These are phyloP conservation scores for Chelonoidis abingdonii DNA, from an alignment of 2,113 vertebrate species.

Conservation along the genomic window DNA sequence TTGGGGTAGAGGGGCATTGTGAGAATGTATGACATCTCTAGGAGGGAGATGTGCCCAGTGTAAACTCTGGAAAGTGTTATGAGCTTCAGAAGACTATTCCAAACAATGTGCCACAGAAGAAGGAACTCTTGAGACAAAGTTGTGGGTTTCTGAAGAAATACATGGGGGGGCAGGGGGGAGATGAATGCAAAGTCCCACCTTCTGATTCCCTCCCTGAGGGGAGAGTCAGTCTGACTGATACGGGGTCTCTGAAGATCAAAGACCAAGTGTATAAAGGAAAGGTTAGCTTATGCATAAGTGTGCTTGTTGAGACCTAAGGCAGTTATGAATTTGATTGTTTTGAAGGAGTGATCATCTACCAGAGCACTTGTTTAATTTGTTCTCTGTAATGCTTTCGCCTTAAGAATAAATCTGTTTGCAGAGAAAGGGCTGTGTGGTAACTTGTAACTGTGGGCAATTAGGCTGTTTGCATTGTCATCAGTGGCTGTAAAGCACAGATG, in stretches of 20 bases:
- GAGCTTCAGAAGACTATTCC: neutral
- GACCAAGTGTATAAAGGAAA: neutral
- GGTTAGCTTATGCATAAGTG: neutral
- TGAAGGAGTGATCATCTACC: neutral
- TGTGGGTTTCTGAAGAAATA: neutral
- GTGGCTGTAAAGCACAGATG: neutral
- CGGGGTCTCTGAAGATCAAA: neutral
- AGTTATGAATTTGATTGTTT: neutral
- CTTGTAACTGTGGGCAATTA: too few relatives aligned
- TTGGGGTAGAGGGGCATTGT: too few relatives aligned
- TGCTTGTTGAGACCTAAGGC: neutral
- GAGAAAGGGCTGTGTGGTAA: neutral
- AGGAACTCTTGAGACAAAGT: neutral
- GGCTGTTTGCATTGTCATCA: too few relatives aligned
- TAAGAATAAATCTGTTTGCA: neutral
- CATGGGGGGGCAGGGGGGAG: too few relatives aligned
- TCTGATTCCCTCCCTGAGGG: neutral
- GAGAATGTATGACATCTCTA: neutral
- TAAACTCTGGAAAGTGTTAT: neutral
- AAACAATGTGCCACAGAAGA: neutral
- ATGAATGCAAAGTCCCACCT: neutral
- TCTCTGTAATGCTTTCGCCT: neutral
- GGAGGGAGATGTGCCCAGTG: neutral
- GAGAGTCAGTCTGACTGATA: neutral
- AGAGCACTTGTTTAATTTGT: neutral